phyloP scores from a whole-genome alignment of 2,797 vertebrate genomes.

The Poeciliopsis infans region DNA sequence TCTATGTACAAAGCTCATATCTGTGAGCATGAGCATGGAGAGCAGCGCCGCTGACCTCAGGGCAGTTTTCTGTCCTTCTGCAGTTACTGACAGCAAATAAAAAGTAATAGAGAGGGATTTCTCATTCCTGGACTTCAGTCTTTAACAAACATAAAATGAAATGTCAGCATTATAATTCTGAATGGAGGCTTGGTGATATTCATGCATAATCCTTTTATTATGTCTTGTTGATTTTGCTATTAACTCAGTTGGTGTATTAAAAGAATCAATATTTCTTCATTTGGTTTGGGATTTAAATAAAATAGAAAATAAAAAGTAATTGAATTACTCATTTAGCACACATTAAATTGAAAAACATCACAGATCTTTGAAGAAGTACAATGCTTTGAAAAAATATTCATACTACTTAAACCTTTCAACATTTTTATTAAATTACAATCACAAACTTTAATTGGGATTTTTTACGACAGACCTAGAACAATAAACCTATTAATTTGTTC shows the following conservation, averaged over 20 bases:
- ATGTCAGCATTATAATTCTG: not conserved
- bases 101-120: slow-evolving; percentile 10
- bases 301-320: not conserved
- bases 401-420: not conserved
- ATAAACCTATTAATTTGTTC: no score
- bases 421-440: not conserved
- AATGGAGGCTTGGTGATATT: not conserved
- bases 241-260: not conserved
- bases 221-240: slow-evolving; percentile 23
- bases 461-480: not conserved
- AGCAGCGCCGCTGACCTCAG: slow-evolving; percentile 41
- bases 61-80: slow-evolving; percentile 53
- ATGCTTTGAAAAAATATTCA: not conserved
- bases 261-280: slow-evolving; percentile 25
- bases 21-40: slow-evolving; percentile 37
- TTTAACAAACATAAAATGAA: slow-evolving; percentile 4
- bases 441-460: not conserved
- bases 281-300: slow-evolving; percentile 17
- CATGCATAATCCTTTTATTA: slow-evolving; percentile 10
- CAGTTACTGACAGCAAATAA: slow-evolving; percentile 15
- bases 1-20: slow-evolving; percentile 47
- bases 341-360: slow-evolving; percentile 13
- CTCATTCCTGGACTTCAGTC: not conserved
- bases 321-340: slow-evolving; percentile 12
- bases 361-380: not conserved